Conservation (phyloP, 2,797 vertebrate species). For the Sarcophilus harrisii region DNA sequence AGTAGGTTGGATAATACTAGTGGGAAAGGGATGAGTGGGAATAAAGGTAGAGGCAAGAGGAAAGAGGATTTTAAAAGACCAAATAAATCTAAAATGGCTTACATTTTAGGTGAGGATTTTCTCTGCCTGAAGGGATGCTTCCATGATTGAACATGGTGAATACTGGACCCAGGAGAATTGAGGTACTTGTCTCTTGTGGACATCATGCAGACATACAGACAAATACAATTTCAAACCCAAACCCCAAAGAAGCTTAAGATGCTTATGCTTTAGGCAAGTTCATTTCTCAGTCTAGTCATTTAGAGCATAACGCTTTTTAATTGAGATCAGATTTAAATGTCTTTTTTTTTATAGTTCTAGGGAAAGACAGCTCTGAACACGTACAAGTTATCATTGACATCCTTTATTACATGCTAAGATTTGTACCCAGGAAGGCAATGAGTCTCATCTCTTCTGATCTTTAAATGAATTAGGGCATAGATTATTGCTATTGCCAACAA, state of each 20-base stretch:
- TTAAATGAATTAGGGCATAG: constrained; percentile 44
- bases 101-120: constrained; percentile 60
- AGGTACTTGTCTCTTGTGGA: constrained; percentile 54
- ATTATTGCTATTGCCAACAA: neutral
- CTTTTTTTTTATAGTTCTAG: neutral
- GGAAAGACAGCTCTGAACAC: constrained; percentile 64
- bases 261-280: constrained; percentile 58
- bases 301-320: constrained; percentile 64
- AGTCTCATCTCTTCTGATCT: constrained; percentile 55
- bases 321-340: constrained; percentile 49
- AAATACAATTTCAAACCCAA: constrained; percentile 59
- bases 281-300: constrained; percentile 62
- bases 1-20: constrained; percentile 62
- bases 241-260: constrained; percentile 22
- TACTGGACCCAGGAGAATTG: constrained; percentile 33
- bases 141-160: constrained; percentile 17
- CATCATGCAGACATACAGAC: constrained; percentile 48
- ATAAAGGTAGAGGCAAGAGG: neutral
- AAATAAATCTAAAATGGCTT: constrained; percentile 45
- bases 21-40: constrained; percentile 46
- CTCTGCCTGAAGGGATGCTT: constrained; percentile 40
- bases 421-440: constrained; percentile 60
- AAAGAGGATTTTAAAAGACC: constrained; percentile 45
- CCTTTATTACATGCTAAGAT: constrained; percentile 63
- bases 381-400: constrained; percentile 58